Evolutionary conservation across 2,797 vertebrate genomes (phyloP), one percentile per base, ranked within the genome.

Genomic region (Aldrovandia affinis): DNA sequence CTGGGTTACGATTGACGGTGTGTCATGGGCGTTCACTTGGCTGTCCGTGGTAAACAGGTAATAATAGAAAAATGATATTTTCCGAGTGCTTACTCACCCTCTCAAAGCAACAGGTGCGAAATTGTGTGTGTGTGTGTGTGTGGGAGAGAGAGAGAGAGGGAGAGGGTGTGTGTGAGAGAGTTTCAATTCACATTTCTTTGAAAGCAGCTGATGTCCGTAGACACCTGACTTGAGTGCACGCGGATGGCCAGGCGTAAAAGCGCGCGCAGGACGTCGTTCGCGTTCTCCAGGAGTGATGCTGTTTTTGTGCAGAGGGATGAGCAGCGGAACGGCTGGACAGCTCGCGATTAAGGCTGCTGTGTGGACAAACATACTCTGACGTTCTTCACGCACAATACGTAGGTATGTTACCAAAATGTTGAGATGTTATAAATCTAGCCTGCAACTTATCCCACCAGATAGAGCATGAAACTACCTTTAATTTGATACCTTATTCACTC

Each of bases 31-130:
- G 25, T 50, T 70, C 54, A 61, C n/a, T 28, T 61, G 75, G 57
- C 36, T 59, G 54, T 68, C 36, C 36, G 70, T 33, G 82, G 55
- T 83, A 78, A 78, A 63, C 39, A 77, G 82, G n/a, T 52, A 83
- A 2, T 59, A 22, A 63, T 33, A 18, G 36, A 73, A 42, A 73
- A 42, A 20, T 3, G 1, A 33, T 6, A 20, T 73, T 70, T 73
- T 39, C 20, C 36, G 68, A 20, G 36, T 39, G 36, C 18, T 73
- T 73, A 73, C 68, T 73, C 68, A 73, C 33, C 36, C 4, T 15
- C 68, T 20, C 15, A 42, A 42, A 25, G 8, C 18, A 75, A 75
- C 39, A 36, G 59, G 4, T 57, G 18, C 55, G 12, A 14, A 15
- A 14, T 3, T 63, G 22, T 28, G 25, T 63, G 59, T 36, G 33